A percentile compares a stretch with the other conserved stretches of the same genome.
phyloP scores from a whole-genome alignment of 1,140 invertebrate species.

The Venturia canescens region DNA sequence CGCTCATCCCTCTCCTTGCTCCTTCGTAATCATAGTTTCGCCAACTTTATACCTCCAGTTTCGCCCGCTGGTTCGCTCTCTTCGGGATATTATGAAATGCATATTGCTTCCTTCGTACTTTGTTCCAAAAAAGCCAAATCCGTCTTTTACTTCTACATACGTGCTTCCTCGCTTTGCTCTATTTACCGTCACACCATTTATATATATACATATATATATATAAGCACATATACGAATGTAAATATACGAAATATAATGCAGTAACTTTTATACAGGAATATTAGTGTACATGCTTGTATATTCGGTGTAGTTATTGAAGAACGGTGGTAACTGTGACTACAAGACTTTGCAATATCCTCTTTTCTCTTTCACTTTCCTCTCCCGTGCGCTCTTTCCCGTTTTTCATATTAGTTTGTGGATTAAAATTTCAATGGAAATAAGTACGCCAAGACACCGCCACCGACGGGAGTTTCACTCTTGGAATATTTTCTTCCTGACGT shows the following conservation, averaged over 20 bases:
- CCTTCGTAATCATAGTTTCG: constrained; percentile 50
- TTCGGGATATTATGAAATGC: constrained; percentile 47
- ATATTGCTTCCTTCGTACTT: constrained; percentile 47
- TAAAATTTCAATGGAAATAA: constrained; percentile 27
- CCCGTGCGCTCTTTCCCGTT: neutral
- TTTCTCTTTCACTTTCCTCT: neutral
- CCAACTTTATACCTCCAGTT: constrained; percentile 42
- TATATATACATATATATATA: neutral
- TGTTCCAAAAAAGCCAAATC: constrained; percentile 35
- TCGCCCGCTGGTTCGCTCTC: constrained; percentile 17
- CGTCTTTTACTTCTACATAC: constrained; percentile 18
- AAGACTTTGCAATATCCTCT: constrained; percentile 1
- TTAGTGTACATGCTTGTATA: neutral
- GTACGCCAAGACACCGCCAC: neutral
- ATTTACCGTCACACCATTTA: neutral
- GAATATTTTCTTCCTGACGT: constrained; percentile 1
- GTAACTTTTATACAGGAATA: neutral
- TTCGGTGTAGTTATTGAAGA: constrained; percentile 7
- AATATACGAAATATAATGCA: constrained; percentile 3
- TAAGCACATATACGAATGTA: neutral
- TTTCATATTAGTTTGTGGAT: neutral
- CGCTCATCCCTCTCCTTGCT: constrained; percentile 14
- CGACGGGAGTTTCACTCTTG: neutral
- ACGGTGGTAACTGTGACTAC: neutral
- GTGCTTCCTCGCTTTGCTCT: neutral